These are phyloP conservation scores for Oryzias sinensis DNA, from an alignment of 2,797 vertebrate genomes.

Conservation along the genomic window DNA sequence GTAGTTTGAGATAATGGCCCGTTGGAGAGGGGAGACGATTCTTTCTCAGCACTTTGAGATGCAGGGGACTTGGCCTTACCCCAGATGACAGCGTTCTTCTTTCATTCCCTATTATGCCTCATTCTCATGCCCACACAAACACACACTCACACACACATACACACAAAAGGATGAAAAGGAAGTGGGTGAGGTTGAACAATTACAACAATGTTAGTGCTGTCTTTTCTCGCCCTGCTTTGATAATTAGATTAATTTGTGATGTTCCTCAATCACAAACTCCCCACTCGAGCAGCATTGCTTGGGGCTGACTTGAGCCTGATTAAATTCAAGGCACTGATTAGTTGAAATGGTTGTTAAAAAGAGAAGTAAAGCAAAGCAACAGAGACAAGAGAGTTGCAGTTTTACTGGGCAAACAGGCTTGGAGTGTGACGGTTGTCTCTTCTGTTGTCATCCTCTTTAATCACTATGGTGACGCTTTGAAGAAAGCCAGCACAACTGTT, in stretches of 20 bases:
- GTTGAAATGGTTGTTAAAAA: conserved; percentile 36
- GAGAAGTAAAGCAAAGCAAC: conserved; percentile 42
- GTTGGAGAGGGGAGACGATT: conserved; percentile 34
- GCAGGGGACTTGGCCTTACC: conserved; percentile 27
- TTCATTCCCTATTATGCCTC: conserved; percentile 1
- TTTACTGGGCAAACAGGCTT: conserved; percentile 31
- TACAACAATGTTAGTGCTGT: conserved; percentile 67
- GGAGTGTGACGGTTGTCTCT: conserved; percentile 40
- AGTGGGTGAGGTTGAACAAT: conserved; percentile 42
- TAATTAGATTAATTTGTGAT: conserved; percentile 69
- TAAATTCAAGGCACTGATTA: conserved; percentile 71
- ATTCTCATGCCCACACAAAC: background rate
- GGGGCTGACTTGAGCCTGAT: conserved; percentile 65
- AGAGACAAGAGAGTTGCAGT: conserved; percentile 18
- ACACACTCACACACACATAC: conserved; percentile 2
- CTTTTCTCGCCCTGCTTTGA: conserved; percentile 49
- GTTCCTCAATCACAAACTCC: conserved; percentile 63
- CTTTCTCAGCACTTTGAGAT: conserved; percentile 39
- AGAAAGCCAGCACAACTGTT: conserved; percentile 31
- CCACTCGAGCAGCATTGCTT: conserved; percentile 57
- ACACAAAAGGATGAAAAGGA: background rate
- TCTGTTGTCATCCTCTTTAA: conserved; percentile 52
- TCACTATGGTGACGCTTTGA: conserved; percentile 40
- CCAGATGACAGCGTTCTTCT: conserved; percentile 15
- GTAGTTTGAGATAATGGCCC: conserved; percentile 33